Evolutionary conservation across 2,888 invertebrate species (phyloP).

Genomic region (Chalcosyrphus nemorum): DNA sequence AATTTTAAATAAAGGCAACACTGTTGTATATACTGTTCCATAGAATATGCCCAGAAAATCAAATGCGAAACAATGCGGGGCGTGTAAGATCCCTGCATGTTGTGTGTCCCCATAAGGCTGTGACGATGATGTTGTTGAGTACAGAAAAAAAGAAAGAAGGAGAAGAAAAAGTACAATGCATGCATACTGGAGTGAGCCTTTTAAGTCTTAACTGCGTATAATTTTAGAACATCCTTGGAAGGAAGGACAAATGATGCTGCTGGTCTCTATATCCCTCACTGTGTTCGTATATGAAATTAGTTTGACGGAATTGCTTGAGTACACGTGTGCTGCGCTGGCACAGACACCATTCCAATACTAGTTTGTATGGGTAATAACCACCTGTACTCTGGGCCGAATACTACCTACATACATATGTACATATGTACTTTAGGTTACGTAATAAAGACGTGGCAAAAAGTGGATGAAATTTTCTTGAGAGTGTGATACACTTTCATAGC

Average conservation of each 20-base stretch:
- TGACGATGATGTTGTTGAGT: slow-evolving; percentile 18
- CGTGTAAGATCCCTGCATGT: slow-evolving; percentile 16
- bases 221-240: slow-evolving; percentile 68
- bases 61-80: slow-evolving; percentile 48
- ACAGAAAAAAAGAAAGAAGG: neutral
- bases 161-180: slow-evolving; percentile 46
- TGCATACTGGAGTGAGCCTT: slow-evolving; percentile 41
- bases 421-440: slow-evolving; percentile 5
- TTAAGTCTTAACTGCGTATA: slow-evolving; percentile 49
- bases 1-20: slow-evolving; percentile 54
- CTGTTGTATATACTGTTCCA: slow-evolving; percentile 33
- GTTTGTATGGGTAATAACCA: neutral
- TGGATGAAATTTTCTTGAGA: slow-evolving; percentile 14
- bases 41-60: slow-evolving; percentile 54
- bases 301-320: slow-evolving; percentile 47
- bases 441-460: neutral
- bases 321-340: slow-evolving; percentile 29
- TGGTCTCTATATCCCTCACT: slow-evolving; percentile 18
- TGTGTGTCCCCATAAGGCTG: neutral
- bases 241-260: slow-evolving; percentile 61
- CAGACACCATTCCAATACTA: slow-evolving; percentile 35
- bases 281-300: slow-evolving; percentile 47
- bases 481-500: slow-evolving; percentile 3
- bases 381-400: slow-evolving; percentile 1
- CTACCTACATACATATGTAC: neutral